Base-by-base conservation (phyloP, 1,140 invertebrate species). In the Caenorhabditis tropicalis region DNA sequence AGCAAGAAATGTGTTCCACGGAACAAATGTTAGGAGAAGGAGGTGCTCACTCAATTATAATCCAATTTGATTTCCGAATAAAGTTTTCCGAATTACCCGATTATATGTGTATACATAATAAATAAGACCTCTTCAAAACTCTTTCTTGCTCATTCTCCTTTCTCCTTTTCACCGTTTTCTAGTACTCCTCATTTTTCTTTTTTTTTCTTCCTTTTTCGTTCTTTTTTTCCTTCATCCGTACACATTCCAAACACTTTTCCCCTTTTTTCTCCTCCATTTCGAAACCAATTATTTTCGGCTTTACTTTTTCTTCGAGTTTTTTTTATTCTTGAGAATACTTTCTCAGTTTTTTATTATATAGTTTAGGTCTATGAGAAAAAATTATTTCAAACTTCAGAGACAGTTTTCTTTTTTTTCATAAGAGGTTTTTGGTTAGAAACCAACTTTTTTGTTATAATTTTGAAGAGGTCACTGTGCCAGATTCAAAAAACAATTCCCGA, bases 11-110 rank as follows among this genome's bases (percentile, higher is more conserved):
- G 85, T 39, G 85, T 86, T 43, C 43, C 33, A 24, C 48, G n/a
- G 15, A 49, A 43, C 43, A 74, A 85, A n/a, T 86, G 85, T 74
- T 74, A 74, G n/a, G n/a, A n/a, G n/a, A n/a, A n/a, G n/a, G n/a
- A n/a, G n/a, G n/a, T n/a, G 5, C n/a, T n/a, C 48, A 27, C 21
- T 56, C 10, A 27, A 56, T 24, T 27, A 56, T 9, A 5, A 56
- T 24, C 10, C 21, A 19, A 51, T n/a, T 19, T 51, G n/a, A 51
- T 6, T 51, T 51, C 21, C 24, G 6, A 56, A 56, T 56, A 56
- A 56, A 56, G 21, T 56, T 29, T 2, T 43, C 39, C 39, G 5
- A 6, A 6, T 12, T 43, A 5, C 39, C 39, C 39, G 39, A 5
- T 43, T 43, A 43, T 6, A 2, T 56, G 27, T 60, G 19, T 16